These are phyloP conservation scores for Cryptoblepharus egeriae DNA, from an alignment of 2,797 vertebrate genomes.

Conservation along the genomic window DNA sequence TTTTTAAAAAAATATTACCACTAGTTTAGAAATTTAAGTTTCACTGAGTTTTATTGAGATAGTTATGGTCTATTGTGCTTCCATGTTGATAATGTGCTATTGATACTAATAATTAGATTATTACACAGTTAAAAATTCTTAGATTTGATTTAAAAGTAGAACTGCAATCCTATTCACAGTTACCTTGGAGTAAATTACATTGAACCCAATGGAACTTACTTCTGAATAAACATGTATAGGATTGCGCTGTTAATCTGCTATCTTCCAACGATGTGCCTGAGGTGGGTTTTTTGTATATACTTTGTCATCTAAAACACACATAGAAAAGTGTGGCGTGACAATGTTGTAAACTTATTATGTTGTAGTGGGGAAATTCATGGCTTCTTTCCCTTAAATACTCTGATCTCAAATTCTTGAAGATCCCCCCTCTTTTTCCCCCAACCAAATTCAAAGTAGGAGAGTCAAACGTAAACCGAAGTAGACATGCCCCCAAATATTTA, in stretches of 20 bases:
- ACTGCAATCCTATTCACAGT: no score
- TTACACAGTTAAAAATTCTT: slow-evolving; percentile 37
- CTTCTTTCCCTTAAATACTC: background rate
- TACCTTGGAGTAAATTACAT: no score
- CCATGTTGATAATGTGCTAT: slow-evolving; percentile 38
- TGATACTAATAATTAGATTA: slow-evolving; percentile 18
- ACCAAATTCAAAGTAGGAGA: no score
- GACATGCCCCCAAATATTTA: no score
- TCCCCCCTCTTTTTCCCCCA: background rate
- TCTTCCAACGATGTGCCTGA: slow-evolving; percentile 32
- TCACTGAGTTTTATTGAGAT: slow-evolving; percentile 48
- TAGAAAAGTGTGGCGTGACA: background rate
- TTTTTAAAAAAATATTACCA: slow-evolving; percentile 65
- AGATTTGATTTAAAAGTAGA: background rate
- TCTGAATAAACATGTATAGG: no score
- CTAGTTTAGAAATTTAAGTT: slow-evolving; percentile 64
- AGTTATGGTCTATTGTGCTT: slow-evolving; percentile 34
- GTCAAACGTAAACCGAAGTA: no score
- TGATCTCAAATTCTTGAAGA: background rate
- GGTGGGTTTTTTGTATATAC: background rate
- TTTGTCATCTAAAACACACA: background rate
- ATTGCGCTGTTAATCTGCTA: slow-evolving; percentile 2
- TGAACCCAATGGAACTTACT: no score
- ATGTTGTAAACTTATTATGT: slow-evolving; percentile 40
- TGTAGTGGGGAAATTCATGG: background rate